Conservation (phyloP, 2,888 invertebrate species). For the Antheraea yamamai region DNA sequence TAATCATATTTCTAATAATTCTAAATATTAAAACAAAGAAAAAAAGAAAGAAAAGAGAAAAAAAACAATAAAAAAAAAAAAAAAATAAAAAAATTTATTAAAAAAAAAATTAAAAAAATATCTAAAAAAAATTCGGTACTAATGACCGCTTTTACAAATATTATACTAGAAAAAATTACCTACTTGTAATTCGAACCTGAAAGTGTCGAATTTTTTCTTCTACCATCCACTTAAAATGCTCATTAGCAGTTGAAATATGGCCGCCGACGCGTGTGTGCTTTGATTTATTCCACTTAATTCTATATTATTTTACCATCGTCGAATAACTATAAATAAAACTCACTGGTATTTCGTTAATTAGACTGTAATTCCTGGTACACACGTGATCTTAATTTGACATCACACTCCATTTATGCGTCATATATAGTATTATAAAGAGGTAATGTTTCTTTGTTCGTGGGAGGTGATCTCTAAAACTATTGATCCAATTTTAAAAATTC, state of each 20-base stretch:
- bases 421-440: not conserved
- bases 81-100: no score
- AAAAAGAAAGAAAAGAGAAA: no score
- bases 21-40: no score
- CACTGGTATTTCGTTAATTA: slow-evolving; percentile 5
- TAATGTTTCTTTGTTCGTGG: not conserved
- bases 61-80: no score
- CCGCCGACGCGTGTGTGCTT: not conserved
- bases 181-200: slow-evolving; percentile 10
- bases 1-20: no score
- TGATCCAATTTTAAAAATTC: no score
- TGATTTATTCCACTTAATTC: slow-evolving; percentile 6
- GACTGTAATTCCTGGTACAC: not conserved
- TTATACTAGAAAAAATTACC: not conserved
- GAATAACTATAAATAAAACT: not conserved
- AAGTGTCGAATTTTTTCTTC: not conserved
- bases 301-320: not conserved
- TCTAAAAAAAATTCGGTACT: no score
- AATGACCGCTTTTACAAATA: no score
- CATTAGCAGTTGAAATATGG: slow-evolving; percentile 12
- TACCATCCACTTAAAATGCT: slow-evolving; percentile 6
- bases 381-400: not conserved
- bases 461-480: no score
- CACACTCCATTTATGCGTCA: not conserved
- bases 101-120: no score